These are phyloP conservation scores for Erebia epiphron DNA, from an alignment of 2,888 invertebrate genomes.

Conservation along the genomic window DNA sequence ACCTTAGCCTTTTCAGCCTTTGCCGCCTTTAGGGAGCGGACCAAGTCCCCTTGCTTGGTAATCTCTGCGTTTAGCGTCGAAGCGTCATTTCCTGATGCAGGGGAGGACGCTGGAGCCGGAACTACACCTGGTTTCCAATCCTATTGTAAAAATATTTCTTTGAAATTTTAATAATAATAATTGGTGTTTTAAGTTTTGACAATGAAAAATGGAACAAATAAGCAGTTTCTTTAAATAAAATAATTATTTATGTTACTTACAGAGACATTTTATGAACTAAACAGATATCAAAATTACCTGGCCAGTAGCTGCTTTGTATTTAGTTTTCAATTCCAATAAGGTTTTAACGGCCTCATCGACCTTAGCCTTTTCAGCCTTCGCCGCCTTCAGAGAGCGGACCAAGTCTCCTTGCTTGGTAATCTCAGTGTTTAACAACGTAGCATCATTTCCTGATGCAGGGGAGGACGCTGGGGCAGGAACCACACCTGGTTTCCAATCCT, in stretches of 20 bases:
- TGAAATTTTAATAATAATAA: not conserved
- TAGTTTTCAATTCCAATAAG: slow-evolving; percentile 87
- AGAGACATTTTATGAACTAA: not conserved
- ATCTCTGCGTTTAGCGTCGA: slow-evolving; percentile 66
- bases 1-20: slow-evolving; percentile 77
- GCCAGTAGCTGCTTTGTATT: slow-evolving; percentile 85
- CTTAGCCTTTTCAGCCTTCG: slow-evolving; percentile 78
- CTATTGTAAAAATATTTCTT: not conserved
- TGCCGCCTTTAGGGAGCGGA: slow-evolving; percentile 86
- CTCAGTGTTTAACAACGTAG: slow-evolving; percentile 52
- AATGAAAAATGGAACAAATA: too few species aligned
- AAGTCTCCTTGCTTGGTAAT: slow-evolving; percentile 85
- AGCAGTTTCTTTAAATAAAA: too few species aligned
- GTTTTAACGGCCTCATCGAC: slow-evolving; percentile 74
- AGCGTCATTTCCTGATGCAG: slow-evolving; percentile 10
- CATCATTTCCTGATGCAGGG: slow-evolving; percentile 8
- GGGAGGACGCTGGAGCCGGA: slow-evolving; percentile 11
- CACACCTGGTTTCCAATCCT: slow-evolving; percentile 27
- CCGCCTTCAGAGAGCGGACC: slow-evolving; percentile 86
- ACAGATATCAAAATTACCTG: slow-evolving; percentile 45
- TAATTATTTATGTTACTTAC: too few species aligned
- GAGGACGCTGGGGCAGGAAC: slow-evolving; percentile 14
- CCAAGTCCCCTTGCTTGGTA: slow-evolving; percentile 84
- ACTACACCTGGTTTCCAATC: slow-evolving; percentile 27
- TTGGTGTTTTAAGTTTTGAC: too few species aligned